phyloP scores from a whole-genome alignment of 2,888 invertebrate genomes.

The Epicampocera succincta region DNA sequence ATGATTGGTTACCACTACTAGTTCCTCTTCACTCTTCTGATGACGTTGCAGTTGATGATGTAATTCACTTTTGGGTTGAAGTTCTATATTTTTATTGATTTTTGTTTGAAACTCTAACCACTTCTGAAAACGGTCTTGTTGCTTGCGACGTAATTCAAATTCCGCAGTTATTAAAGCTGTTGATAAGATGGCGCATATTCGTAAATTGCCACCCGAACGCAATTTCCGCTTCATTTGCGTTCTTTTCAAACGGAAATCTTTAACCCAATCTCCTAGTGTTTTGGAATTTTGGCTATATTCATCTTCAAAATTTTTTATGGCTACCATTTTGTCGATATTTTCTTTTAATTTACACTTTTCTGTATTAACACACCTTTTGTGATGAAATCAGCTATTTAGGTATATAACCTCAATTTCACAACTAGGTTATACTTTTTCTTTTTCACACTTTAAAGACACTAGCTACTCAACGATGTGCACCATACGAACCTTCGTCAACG shows the following conservation, averaged over 20 bases:
- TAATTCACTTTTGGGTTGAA: constrained; percentile 55
- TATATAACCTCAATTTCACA: constrained; percentile 52
- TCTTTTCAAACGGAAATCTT: constrained; percentile 83
- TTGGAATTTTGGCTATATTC: constrained; percentile 74
- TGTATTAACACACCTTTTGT: constrained; percentile 57
- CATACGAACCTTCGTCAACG: constrained; percentile 48
- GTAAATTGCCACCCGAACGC: constrained; percentile 82
- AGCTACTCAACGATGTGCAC: not conserved
- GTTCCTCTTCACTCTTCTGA: constrained; percentile 9
- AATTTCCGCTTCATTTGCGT: constrained; percentile 81
- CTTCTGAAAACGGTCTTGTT: constrained; percentile 83
- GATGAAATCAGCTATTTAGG: constrained; percentile 32
- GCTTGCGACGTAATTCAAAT: constrained; percentile 83
- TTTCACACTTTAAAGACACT: constrained; percentile 2
- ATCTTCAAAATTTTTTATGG: constrained; percentile 63
- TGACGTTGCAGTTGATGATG: constrained; percentile 46
- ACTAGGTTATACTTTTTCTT: constrained; percentile 41
- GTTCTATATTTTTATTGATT: constrained; percentile 72
- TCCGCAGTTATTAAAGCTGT: constrained; percentile 83
- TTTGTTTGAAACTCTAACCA: constrained; percentile 82
- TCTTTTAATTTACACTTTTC: constrained; percentile 38
- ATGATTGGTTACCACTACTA: constrained; percentile 37
- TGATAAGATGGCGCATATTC: constrained; percentile 84
- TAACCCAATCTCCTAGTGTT: constrained; percentile 83
- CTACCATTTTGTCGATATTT: constrained; percentile 65